phyloP scores from a whole-genome alignment of 2,797 vertebrate genomes.

The Silurus aristotelis region DNA sequence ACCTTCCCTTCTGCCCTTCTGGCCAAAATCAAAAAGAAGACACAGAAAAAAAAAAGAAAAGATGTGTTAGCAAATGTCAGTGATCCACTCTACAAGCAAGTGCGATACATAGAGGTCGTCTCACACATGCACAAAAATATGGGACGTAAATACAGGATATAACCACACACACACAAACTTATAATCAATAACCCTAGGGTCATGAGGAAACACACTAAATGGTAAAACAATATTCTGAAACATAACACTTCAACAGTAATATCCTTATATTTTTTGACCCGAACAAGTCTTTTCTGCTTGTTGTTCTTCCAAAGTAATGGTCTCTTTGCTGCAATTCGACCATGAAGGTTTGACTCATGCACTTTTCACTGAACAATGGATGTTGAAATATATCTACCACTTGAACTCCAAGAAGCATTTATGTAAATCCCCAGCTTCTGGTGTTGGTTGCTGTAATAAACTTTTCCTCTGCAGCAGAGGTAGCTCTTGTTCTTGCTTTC shows the following conservation, averaged over 20 bases:
- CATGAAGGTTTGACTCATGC: too few relatives aligned
- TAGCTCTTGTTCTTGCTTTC: too few relatives aligned
- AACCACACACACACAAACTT: background rate
- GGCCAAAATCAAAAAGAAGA: conserved; percentile 28
- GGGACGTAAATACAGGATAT: background rate
- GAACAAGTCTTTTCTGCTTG: too few relatives aligned
- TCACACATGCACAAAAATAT: background rate
- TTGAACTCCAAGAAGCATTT: too few relatives aligned
- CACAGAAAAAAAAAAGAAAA: background rate
- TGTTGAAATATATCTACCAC: too few relatives aligned
- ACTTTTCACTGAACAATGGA: too few relatives aligned
- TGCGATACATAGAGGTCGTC: background rate
- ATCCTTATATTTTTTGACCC: background rate
- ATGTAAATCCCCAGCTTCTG: too few relatives aligned
- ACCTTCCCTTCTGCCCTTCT: conserved; percentile 85
- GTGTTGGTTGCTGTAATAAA: too few relatives aligned
- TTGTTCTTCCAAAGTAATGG: too few relatives aligned
- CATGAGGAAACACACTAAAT: background rate
- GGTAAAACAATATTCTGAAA: background rate
- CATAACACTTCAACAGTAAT: background rate
- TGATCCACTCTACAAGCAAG: background rate
- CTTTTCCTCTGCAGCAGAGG: too few relatives aligned
- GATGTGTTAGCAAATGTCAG: background rate
- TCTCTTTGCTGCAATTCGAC: too few relatives aligned
- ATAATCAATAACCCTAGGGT: background rate